phyloP scores from a whole-genome alignment of 2,797 vertebrate genomes.

The Artibeus lituratus region DNA sequence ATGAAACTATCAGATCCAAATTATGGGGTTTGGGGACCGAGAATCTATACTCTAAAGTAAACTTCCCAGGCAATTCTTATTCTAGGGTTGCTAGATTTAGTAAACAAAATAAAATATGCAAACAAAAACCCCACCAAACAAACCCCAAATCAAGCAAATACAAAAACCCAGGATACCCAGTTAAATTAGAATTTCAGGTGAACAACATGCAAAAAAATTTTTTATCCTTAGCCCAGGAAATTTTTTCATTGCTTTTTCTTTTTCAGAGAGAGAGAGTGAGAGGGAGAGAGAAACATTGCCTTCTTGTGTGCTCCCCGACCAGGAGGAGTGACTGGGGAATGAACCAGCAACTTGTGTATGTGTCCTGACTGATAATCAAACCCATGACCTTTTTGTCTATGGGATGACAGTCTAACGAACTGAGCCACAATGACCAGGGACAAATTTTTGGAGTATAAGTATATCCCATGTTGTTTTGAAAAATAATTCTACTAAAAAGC shows the following conservation, averaged over 20 bases:
- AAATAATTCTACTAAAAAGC: background rate
- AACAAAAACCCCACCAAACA: too few species aligned
- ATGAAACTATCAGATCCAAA: background rate
- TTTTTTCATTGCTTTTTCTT: background rate
- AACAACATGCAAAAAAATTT: background rate
- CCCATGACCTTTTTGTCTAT: background rate
- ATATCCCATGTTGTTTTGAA: background rate
- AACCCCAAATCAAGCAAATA: background rate
- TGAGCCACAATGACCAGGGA: background rate
- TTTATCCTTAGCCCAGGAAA: background rate
- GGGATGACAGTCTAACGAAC: background rate
- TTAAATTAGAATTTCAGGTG: conserved; percentile 26
- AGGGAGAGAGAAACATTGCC: background rate
- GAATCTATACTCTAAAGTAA: background rate
- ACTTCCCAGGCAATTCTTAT: background rate
- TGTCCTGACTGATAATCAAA: background rate
- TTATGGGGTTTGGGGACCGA: background rate
- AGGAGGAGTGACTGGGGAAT: background rate
- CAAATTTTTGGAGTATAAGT: background rate
- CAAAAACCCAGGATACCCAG: background rate
- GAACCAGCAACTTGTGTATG: background rate
- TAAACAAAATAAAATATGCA: background rate
- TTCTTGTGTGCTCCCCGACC: background rate
- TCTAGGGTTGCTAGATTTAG: background rate
- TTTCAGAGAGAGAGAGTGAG: background rate